phyloP scores from a whole-genome alignment of 1,140 invertebrate species.

The Drosophila jambulina region DNA sequence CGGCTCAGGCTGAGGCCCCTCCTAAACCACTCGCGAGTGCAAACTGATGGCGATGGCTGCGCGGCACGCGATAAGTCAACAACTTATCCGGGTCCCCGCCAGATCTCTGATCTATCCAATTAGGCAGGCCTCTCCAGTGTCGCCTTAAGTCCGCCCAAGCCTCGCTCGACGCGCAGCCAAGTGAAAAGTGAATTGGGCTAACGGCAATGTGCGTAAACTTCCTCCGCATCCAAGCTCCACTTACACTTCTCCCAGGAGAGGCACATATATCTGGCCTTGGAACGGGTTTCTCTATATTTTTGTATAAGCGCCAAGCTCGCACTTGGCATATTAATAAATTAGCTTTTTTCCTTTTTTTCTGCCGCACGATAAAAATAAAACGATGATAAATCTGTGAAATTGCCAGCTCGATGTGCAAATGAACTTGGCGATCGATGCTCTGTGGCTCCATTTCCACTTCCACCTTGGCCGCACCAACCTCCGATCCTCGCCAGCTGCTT shows the following conservation, averaged over 20 bases:
- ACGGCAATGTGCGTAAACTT: conserved; percentile 70
- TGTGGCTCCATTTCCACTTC: conserved; percentile 43
- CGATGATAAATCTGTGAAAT: conserved; percentile 72
- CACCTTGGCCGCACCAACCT: background rate
- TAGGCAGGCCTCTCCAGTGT: conserved; percentile 46
- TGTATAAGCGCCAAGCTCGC: conserved; percentile 5
- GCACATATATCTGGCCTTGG: conserved; percentile 47
- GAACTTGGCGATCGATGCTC: conserved; percentile 52
- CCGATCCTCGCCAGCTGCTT: conserved; percentile 21
- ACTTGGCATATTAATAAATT: conserved; percentile 66
- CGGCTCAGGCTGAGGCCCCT: background rate
- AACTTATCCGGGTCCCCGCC: conserved; percentile 25
- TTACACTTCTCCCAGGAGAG: conserved; percentile 3
- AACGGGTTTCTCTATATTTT: conserved; percentile 53
- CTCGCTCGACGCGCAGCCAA: conserved; percentile 1
- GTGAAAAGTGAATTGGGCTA: conserved; percentile 56
- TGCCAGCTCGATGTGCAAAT: conserved; percentile 63
- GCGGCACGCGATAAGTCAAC: conserved; percentile 72
- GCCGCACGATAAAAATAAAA: conserved; percentile 51
- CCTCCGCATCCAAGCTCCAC: background rate
- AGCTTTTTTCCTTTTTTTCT: conserved; percentile 20
- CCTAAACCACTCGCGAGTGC: conserved; percentile 48
- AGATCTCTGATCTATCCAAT: conserved; percentile 54
- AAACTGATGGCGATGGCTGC: conserved; percentile 70
- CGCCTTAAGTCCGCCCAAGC: conserved; percentile 42